Evolutionary conservation across 1,140 invertebrate species (phyloP), one percentile per base, ranked within the genome.

Genomic region (Meloidogyne exigua): DNA sequence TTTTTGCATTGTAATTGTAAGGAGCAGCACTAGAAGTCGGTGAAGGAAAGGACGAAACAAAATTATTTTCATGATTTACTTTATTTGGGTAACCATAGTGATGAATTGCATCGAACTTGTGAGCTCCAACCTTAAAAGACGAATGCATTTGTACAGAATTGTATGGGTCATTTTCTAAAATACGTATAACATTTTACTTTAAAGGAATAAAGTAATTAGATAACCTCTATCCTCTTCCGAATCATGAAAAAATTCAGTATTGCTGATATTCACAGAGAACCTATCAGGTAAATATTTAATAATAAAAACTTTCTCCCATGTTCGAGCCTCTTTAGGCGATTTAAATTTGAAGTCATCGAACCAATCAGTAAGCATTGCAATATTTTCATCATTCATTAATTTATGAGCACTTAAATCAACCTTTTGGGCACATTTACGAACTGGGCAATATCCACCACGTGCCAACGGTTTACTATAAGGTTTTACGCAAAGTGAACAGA

Each of bases 311-410:
- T 57, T 57, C 49, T 57, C 18, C 49, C 49, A 57, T 57, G 18
- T 57, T 57, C n/a, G 2, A 9, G 49, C 49, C 5, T 57, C 49
- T 21, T 57, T 18, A n/a, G 49, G 49, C 2, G 49, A 57, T n/a
- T n/a, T n/a, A 57, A 57, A 57, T n/a, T 57, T 57, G n/a, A 57
- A 57, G 21, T 57, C 49, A 57, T 57, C 49, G 9, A 57, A 57
- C 49, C 49, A 57, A n/a, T n/a, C 49, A 57, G 18, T n/a, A 15
- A 57, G 18, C 49, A 57, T 57, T 57, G 18, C n/a, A 57, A 57
- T 57, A 57, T 57, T 57, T 57, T 57, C 49, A 57, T 57, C 49
- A 57, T 57, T 57, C 49, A 57, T 57, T 57, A 57, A 9, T 57
- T 57, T 57, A n/a, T 57, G 49, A n/a, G 49, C 49, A 57, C 18